Conservation (phyloP, 1,140 invertebrate genomes). For the Diabrotica virgifera region DNA sequence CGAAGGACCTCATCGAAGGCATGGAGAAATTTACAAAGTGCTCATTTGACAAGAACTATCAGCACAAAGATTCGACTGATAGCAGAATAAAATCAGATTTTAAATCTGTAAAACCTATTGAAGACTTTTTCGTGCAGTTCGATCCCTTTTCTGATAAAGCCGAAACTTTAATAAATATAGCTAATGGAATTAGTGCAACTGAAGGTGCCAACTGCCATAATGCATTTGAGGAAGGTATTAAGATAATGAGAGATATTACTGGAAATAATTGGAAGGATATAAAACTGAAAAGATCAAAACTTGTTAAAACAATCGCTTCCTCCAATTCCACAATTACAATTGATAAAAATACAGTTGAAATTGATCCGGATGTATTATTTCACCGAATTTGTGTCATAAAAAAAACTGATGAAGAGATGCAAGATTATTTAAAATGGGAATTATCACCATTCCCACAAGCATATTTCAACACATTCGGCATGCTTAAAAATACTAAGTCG, state of each 20-base stretch:
- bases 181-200: not conserved
- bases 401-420: constrained; percentile 16
- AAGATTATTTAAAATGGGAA: constrained; percentile 10
- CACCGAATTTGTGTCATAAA: constrained; percentile 26
- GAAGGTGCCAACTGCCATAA: not conserved
- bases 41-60: too few relatives aligned
- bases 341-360: constrained; percentile 19
- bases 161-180: constrained; percentile 12
- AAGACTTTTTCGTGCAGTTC: not conserved
- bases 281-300: not conserved
- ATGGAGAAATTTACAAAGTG: not conserved
- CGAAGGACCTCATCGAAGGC: not conserved
- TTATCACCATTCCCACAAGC: not conserved
- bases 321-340: constrained; percentile 16
- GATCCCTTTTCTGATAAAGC: not conserved
- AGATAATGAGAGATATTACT: not conserved
- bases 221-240: not conserved
- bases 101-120: not conserved
- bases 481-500: too few relatives aligned
- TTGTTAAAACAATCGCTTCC: not conserved
- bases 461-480: too few relatives aligned
- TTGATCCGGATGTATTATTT: constrained; percentile 26
- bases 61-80: too few relatives aligned
- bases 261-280: not conserved
- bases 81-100: too few relatives aligned